Base-by-base conservation (phyloP, 2,888 invertebrate genomes). In the Ferdinandea cuprea region DNA sequence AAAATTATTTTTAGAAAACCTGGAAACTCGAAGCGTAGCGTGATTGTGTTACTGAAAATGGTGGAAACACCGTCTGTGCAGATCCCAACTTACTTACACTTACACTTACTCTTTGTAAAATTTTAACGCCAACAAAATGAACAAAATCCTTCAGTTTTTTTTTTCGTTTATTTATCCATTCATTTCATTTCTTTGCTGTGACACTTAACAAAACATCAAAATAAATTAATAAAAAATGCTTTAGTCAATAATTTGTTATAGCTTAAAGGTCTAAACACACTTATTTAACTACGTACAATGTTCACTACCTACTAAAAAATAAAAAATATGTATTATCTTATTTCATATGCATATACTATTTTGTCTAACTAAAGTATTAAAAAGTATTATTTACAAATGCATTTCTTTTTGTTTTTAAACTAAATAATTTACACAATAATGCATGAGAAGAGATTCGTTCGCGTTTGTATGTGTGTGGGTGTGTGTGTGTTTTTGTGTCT, bases 371-470 rank as follows among this genome's bases (percentile, higher is more conserved):
- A n/a, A n/a, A n/a, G n/a, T 25, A 40, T 37, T 65, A 40, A 56
- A n/a, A 42, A 42, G n/a, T 59, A 54, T 42, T 76, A 76, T 77
- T 61, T 77, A 69, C 77, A 69, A 59, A 68, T 76, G 59, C 68
- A 46, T 50, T 56, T 58, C 30, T 52, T 35, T 42, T 40, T 25
- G n/a, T 58, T 46, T 56, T 19, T 44, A 58, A 37, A 46, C 30
- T 58, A 37, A 71, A 73, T 73, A 83, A 73, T 83, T 83, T 83
- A 73, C 72, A 83, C 54, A 83, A 56, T 48, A 56, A 61, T 77
- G 72, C 40, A 46, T 83, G 66, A 72, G 72, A 78, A 63, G 83
- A 78, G 83, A 83, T 78, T 83, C 72, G 48, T 77, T 77, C 46
- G 61, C n/a, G n/a, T n/a, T n/a, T n/a, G n/a, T n/a, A n/a, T n/a